A percentile compares a stretch with the other conserved stretches of the same genome.
Evolutionary conservation across 1,140 invertebrate species (phyloP).

Genomic region (Tenebrio molitor): DNA sequence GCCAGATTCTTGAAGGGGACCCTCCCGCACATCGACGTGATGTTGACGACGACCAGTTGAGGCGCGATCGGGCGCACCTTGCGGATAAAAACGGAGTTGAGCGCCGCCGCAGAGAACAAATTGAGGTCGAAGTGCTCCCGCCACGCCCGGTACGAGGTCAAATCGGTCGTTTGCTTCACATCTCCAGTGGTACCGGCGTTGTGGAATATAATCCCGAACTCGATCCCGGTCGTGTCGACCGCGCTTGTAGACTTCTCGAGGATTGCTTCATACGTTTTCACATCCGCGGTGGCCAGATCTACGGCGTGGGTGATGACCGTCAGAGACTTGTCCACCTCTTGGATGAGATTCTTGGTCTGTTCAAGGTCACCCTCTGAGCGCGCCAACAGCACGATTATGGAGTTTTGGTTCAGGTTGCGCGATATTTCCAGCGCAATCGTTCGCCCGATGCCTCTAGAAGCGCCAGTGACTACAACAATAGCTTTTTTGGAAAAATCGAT

Average conservation of each 20-base stretch:
- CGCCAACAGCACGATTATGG: constrained; percentile 82
- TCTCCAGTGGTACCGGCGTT: constrained; percentile 93
- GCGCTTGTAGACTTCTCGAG: constrained; percentile 66
- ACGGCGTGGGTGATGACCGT: constrained; percentile 70
- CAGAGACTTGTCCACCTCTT: constrained; percentile 68
- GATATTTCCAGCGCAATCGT: constrained; percentile 81
- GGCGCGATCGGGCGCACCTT: constrained; percentile 64
- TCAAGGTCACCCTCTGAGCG: constrained; percentile 76
- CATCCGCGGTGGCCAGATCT: constrained; percentile 72
- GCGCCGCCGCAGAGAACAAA: constrained; percentile 80
- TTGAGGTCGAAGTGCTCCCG: constrained; percentile 83
- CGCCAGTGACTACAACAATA: constrained; percentile 56
- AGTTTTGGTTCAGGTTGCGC: constrained; percentile 66
- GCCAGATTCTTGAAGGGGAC: constrained; percentile 82
- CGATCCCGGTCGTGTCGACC: constrained; percentile 67
- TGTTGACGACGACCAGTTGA: constrained; percentile 82
- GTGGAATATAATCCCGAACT: constrained; percentile 84
- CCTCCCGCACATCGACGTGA: constrained; percentile 87
- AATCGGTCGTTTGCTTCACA: constrained; percentile 73
- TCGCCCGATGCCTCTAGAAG: constrained; percentile 74
- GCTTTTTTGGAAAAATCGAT: constrained; percentile 67
- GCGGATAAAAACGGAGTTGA: constrained; percentile 85
- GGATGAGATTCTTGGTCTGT: constrained; percentile 73
- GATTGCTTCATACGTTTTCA: constrained; percentile 68
- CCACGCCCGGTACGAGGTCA: constrained; percentile 75